Evolutionary conservation across 2,888 invertebrate genomes (phyloP).

Genomic region (Anoncus sp.): DNA sequence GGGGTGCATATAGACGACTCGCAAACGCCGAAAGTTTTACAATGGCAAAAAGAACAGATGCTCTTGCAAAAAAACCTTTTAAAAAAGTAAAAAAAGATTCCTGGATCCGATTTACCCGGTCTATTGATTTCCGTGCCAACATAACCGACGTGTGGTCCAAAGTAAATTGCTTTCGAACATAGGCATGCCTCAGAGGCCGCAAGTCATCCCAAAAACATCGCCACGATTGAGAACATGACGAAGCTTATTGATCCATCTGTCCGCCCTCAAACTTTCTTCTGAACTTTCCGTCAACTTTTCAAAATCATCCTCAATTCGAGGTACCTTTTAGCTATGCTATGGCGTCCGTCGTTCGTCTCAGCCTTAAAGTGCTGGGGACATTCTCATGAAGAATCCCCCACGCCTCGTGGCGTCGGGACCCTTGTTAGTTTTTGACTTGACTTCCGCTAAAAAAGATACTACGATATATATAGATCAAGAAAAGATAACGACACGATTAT

Average conservation of each 20-base stretch:
- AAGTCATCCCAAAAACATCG: background rate
- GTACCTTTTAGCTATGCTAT: background rate
- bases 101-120: background rate
- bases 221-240: background rate
- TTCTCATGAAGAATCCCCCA: too few relatives aligned
- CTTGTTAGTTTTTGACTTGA: too few relatives aligned
- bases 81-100: conserved; percentile 10
- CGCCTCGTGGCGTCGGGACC: too few relatives aligned
- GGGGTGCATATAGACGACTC: conserved; percentile 4
- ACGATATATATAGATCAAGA: too few relatives aligned
- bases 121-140: conserved; percentile 6
- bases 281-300: background rate
- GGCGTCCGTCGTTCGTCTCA: too few relatives aligned
- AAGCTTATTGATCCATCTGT: conserved; percentile 1
- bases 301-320: background rate
- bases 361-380: too few relatives aligned
- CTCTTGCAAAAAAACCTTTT: background rate
- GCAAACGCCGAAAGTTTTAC: background rate
- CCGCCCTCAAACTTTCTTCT: background rate
- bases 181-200: background rate
- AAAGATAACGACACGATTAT: too few relatives aligned
- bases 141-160: background rate
- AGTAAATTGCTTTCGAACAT: conserved; percentile 9
- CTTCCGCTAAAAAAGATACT: too few relatives aligned
- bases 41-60: background rate